A percentile compares a stretch with the other conserved stretches of the same genome.
Evolutionary conservation across 2,113 vertebrate genomes (phyloP).

Genomic region (Monopterus albus): DNA sequence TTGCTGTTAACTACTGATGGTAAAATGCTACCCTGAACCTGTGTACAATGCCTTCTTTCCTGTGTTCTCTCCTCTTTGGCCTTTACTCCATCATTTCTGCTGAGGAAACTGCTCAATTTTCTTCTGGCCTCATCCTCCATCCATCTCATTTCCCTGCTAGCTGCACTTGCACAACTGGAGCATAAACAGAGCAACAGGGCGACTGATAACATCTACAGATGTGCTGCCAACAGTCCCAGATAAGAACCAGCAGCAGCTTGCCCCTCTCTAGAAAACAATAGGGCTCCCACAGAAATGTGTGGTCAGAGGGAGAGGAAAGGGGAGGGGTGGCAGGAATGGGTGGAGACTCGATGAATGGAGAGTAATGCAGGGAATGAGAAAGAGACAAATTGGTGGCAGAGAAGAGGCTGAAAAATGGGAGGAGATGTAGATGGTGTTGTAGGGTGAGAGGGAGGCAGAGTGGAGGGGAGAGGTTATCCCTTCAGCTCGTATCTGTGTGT

Average conservation of each 20-base stretch:
- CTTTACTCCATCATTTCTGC: conserved; percentile 40
- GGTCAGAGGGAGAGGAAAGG: conserved; percentile 36
- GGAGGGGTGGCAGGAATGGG: conserved; percentile 36
- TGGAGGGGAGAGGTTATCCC: conserved; percentile 40
- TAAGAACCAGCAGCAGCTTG: conserved; percentile 61
- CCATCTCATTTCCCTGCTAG: conserved; percentile 57
- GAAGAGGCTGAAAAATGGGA: conserved; percentile 20
- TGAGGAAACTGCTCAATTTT: conserved; percentile 44
- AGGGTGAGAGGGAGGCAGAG: neutral
- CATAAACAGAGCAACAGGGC: conserved; percentile 59
- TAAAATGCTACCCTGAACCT: neutral
- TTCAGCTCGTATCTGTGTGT: conserved; percentile 51
- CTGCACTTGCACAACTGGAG: conserved; percentile 52
- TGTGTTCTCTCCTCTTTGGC: neutral
- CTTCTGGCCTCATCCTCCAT: conserved; percentile 31
- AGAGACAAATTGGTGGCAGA: conserved; percentile 2
- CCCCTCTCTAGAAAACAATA: conserved; percentile 57
- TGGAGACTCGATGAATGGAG: conserved; percentile 44
- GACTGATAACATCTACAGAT: conserved; percentile 75
- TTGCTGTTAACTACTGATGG: no score
- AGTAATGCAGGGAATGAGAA: conserved; percentile 38
- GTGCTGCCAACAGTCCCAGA: conserved; percentile 57
- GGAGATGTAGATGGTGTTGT: neutral
- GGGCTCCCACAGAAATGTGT: conserved; percentile 55
- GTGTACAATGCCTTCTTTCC: neutral